These are phyloP conservation scores for Coranthus polyacanthus DNA, from an alignment of 2,797 vertebrate genomes.

Conservation along the genomic window DNA sequence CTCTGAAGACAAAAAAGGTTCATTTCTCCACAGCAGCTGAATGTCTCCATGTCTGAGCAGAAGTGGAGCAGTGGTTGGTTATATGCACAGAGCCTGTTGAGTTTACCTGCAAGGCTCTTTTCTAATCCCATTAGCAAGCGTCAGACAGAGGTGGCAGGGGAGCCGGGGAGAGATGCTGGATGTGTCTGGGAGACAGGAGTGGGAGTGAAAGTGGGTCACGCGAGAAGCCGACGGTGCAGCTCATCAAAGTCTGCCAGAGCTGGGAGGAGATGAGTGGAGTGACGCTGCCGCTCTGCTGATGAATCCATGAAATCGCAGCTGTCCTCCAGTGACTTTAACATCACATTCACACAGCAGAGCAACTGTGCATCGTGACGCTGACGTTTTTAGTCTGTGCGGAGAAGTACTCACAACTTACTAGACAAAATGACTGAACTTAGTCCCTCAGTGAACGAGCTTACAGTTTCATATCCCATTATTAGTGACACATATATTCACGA, in stretches of 20 bases:
- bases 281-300: constrained; percentile 36
- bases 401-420: not conserved
- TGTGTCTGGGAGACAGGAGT: constrained; percentile 42
- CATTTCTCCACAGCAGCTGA: not conserved
- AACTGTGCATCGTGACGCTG: not conserved
- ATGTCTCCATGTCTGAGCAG: not conserved
- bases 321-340: constrained; percentile 21
- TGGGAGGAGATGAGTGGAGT: constrained; percentile 25
- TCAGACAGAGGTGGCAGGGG: constrained; percentile 38
- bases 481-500: too few species aligned
- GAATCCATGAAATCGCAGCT: constrained; percentile 35
- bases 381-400: constrained; percentile 1
- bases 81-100: constrained; percentile 4
- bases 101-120: constrained; percentile 21
- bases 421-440: too few species aligned
- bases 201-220: constrained; percentile 57
- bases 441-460: too few species aligned
- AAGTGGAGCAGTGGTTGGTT: constrained; percentile 2
- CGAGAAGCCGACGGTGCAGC: constrained; percentile 42
- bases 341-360: constrained; percentile 7
- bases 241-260: constrained; percentile 45
- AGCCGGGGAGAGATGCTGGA: constrained; percentile 25
- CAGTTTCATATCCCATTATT: too few species aligned
- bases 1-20: not conserved
- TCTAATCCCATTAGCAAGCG: constrained; percentile 41